Percentiles rank a stretch among this genome's conserved stretches.
Evolutionary conservation across 2,888 invertebrate genomes (phyloP).

Genomic region (Orthosia cruda): DNA sequence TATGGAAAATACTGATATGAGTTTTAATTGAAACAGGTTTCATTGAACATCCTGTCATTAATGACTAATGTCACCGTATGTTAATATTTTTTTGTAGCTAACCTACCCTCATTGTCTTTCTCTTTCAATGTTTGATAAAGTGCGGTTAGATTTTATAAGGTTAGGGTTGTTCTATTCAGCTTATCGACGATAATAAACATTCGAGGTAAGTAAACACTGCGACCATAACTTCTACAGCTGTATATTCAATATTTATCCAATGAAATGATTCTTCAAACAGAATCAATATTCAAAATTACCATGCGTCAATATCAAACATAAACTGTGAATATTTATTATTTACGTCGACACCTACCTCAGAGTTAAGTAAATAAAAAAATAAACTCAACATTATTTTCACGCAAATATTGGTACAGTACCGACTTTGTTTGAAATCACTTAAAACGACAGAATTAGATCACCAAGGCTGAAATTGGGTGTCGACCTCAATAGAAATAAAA

Average conservation of each 20-base stretch:
- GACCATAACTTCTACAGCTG: neutral
- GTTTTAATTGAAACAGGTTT: slow-evolving; percentile 39
- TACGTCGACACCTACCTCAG: slow-evolving; percentile 36
- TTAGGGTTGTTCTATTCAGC: neutral
- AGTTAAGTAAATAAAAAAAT: slow-evolving; percentile 50
- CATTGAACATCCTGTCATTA: slow-evolving; percentile 47
- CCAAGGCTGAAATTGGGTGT: slow-evolving; percentile 42
- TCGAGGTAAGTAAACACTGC: neutral
- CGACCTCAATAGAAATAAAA: slow-evolving; percentile 57
- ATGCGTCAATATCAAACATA: slow-evolving; percentile 33
- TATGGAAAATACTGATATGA: slow-evolving; percentile 30
- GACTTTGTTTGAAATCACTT: slow-evolving; percentile 52
- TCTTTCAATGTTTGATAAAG: slow-evolving; percentile 7
- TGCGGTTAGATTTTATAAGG: slow-evolving; percentile 15
- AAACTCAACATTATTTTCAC: slow-evolving; percentile 36
- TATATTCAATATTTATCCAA: slow-evolving; percentile 7
- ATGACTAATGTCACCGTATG: slow-evolving; percentile 27
- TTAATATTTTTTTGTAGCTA: slow-evolving; percentile 3
- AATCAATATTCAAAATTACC: slow-evolving; percentile 17
- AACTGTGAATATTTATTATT: slow-evolving; percentile 52
- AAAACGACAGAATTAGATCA: slow-evolving; percentile 65
- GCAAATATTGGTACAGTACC: slow-evolving; percentile 23
- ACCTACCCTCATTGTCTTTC: slow-evolving; percentile 5
- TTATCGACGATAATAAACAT: neutral
- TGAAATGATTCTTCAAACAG: slow-evolving; percentile 15